Conservation (phyloP, 2,113 vertebrate genomes). For the Cyanoderma ruficeps region DNA sequence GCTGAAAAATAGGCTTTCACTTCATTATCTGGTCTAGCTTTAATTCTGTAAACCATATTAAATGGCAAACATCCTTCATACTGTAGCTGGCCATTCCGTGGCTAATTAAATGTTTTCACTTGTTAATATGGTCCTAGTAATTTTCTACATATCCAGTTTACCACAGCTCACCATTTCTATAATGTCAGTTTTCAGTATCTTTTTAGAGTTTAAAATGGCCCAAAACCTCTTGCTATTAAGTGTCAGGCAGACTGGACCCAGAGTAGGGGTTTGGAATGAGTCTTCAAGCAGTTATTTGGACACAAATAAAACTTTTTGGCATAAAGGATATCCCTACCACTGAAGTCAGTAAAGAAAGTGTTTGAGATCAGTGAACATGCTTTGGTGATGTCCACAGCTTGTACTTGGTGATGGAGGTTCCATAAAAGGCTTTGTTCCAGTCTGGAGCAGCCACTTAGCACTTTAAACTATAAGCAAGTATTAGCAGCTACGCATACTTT, state of each 20-base stretch:
- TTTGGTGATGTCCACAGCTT: not conserved
- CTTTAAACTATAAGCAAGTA: not conserved
- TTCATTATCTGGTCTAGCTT: not conserved
- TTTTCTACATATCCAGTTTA: not conserved
- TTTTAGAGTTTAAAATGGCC: not conserved
- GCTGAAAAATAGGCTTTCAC: constrained; percentile 42
- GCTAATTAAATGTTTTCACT: not conserved
- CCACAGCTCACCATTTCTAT: not conserved
- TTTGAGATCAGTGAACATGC: not conserved
- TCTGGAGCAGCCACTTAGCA: not conserved
- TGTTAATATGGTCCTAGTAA: not conserved
- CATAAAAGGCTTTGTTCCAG: not conserved
- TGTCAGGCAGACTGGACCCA: not conserved
- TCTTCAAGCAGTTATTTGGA: not conserved
- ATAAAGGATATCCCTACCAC: not conserved
- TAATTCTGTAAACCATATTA: not conserved
- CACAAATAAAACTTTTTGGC: not conserved
- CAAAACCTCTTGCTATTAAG: not conserved
- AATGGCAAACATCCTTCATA: not conserved
- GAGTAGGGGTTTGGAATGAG: not conserved
- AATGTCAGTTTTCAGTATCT: not conserved
- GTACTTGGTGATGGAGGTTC: not conserved
- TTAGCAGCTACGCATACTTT: not conserved
- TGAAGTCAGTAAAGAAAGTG: not conserved
- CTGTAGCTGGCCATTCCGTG: not conserved